phyloP scores from a whole-genome alignment of 2,797 vertebrate species.

The Rachycentron canadum region DNA sequence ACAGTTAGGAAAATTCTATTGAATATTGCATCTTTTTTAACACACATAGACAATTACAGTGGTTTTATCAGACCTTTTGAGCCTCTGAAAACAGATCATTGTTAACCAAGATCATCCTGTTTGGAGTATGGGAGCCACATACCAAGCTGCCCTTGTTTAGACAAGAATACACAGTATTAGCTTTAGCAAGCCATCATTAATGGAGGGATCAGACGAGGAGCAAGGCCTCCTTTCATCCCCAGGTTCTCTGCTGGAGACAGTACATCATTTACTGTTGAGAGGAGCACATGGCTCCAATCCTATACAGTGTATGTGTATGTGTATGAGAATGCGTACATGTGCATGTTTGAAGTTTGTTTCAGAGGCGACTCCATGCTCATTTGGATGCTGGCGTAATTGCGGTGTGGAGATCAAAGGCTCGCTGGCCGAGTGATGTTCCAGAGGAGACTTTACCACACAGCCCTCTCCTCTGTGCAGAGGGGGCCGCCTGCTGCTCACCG shows the following conservation, averaged over 20 bases:
- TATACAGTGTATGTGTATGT: slow-evolving; percentile 78
- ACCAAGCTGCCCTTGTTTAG: slow-evolving; percentile 79
- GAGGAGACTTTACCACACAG: slow-evolving; percentile 95
- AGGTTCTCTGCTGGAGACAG: slow-evolving; percentile 84
- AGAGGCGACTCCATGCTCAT: slow-evolving; percentile 89
- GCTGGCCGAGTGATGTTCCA: slow-evolving; percentile 96
- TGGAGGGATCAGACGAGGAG: slow-evolving; percentile 83
- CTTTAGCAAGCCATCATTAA: slow-evolving; percentile 84
- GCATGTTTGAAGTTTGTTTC: slow-evolving; percentile 87
- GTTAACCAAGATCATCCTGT: slow-evolving; percentile 67
- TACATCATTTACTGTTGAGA: slow-evolving; percentile 84
- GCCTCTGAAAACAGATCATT: slow-evolving; percentile 52
- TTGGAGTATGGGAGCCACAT: slow-evolving; percentile 78
- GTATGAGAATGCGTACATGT: slow-evolving; percentile 84
- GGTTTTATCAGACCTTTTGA: slow-evolving; percentile 51
- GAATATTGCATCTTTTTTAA: slow-evolving; percentile 17
- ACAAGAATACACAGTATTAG: slow-evolving; percentile 81
- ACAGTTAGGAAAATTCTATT: neutral
- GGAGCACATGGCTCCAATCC: slow-evolving; percentile 84
- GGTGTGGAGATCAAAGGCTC: slow-evolving; percentile 96
- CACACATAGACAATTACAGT: slow-evolving; percentile 21
- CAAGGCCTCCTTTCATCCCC: slow-evolving; percentile 83
- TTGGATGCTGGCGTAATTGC: slow-evolving; percentile 96
- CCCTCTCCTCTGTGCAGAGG: slow-evolving; percentile 92
- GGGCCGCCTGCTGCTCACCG: slow-evolving; percentile 89